Conservation (phyloP, 1,140 invertebrate species). For the Drosophila sturtevanti region DNA sequence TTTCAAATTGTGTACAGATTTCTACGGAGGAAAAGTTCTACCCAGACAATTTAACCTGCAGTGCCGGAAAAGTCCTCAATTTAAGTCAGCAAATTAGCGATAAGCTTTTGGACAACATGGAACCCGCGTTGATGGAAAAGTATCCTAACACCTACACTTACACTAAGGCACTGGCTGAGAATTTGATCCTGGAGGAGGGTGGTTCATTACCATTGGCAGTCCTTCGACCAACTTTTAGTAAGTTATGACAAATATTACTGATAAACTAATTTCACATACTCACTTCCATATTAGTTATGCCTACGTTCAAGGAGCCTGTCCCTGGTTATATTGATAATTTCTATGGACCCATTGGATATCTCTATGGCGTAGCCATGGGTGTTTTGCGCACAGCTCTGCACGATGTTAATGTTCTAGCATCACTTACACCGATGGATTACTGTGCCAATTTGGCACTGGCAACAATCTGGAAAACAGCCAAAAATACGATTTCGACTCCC, state of each 20-base stretch:
- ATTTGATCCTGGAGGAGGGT: conserved; percentile 86
- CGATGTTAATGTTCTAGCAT: conserved; percentile 84
- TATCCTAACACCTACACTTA: conserved; percentile 93
- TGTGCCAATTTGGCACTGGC: conserved; percentile 90
- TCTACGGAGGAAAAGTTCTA: conserved; percentile 89
- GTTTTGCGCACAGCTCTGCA: conserved; percentile 86
- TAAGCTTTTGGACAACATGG: conserved; percentile 86
- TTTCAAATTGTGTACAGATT: conserved; percentile 86
- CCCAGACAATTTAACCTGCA: conserved; percentile 84
- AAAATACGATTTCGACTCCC: conserved; percentile 62
- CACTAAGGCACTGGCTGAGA: conserved; percentile 91
- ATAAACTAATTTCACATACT: not conserved
- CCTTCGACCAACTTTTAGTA: conserved; percentile 88
- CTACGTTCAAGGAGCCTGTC: conserved; percentile 89
- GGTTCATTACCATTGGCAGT: conserved; percentile 88
- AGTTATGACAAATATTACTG: conserved; percentile 42
- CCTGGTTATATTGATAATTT: conserved; percentile 94
- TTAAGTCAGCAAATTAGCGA: conserved; percentile 83
- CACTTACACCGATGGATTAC: conserved; percentile 92
- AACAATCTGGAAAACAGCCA: conserved; percentile 86
- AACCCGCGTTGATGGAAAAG: conserved; percentile 86
- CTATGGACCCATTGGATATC: conserved; percentile 92
- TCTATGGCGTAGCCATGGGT: conserved; percentile 88
- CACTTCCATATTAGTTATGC: conserved; percentile 85
- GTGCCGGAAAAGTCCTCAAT: conserved; percentile 86